Conservation (phyloP, 2,113 vertebrate genomes). For the Porphyrio hochstetteri region DNA sequence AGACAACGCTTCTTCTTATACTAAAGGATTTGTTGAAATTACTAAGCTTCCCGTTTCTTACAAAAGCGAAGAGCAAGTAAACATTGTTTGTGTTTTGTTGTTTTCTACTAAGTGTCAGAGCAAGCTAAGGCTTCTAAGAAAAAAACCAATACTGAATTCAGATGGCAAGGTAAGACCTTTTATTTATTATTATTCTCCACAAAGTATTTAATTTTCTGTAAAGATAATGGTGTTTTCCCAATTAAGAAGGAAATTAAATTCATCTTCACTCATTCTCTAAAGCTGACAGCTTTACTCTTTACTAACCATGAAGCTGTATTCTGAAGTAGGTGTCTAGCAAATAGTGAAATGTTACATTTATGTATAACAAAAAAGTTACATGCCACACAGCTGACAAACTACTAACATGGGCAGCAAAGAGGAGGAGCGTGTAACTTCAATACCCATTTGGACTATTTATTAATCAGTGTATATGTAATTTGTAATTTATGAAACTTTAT, state of each 20-base stretch:
- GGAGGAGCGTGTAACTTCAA: neutral
- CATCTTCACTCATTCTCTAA: neutral
- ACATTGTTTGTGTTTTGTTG: neutral
- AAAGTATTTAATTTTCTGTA: neutral
- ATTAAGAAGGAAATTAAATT: neutral
- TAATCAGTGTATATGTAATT: neutral
- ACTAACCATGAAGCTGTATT: neutral
- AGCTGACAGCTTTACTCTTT: neutral
- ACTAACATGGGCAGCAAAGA: neutral
- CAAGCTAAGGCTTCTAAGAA: constrained; percentile 35
- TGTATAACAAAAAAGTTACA: neutral
- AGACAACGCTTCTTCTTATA: neutral
- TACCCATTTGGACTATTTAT: neutral
- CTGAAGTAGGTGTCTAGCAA: neutral
- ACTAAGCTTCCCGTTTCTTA: neutral
- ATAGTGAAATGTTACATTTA: neutral
- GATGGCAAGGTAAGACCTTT: constrained; percentile 70
- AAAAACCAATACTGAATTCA: neutral
- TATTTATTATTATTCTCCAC: neutral
- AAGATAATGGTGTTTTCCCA: neutral
- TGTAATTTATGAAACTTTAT: neutral
- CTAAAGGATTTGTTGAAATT: neutral
- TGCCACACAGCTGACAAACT: neutral
- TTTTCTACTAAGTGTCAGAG: constrained; percentile 70
- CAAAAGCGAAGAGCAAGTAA: neutral